Conservation (phyloP, 2,113 vertebrate genomes). For the Chionodraco myersi region DNA sequence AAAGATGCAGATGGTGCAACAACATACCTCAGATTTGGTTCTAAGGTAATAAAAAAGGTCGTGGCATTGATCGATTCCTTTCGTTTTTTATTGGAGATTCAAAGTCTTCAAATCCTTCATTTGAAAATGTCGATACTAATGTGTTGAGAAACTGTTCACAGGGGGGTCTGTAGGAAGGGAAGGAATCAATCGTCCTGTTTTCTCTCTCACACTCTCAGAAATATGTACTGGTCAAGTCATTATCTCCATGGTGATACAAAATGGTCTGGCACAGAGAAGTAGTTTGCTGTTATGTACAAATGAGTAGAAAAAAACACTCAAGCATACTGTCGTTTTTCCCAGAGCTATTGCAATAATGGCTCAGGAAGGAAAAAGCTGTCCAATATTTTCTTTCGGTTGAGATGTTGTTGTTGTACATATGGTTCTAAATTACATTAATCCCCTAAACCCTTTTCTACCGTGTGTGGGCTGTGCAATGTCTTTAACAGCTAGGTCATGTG, state of each 20-base stretch:
- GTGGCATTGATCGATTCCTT: not conserved
- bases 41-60: not conserved
- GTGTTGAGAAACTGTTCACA: slow-evolving; percentile 2
- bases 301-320: slow-evolving; percentile 22
- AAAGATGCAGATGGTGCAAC: not conserved
- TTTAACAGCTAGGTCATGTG: not conserved
- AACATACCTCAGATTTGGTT: not conserved
- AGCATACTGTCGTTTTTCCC: slow-evolving; percentile 1
- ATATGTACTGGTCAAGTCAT: slow-evolving; percentile 33
- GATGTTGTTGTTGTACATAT: slow-evolving; percentile 3
- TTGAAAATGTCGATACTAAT: not conserved
- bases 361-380: not conserved
- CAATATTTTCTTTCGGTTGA: not conserved
- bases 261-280: slow-evolving; percentile 30
- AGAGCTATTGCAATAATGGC: not conserved
- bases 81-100: not conserved
- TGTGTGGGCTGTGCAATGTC: not conserved
- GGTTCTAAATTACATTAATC: not conserved
- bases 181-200: not conserved
- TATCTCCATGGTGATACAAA: slow-evolving; percentile 68
- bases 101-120: not conserved
- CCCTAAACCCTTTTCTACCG: not conserved
- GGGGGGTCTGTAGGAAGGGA: not conserved
- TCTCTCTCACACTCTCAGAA: not conserved
- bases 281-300: slow-evolving; percentile 31